A percentile compares a stretch with the other conserved stretches of the same genome.
Conservation (phyloP, 2,797 vertebrate species). For the Macropus fuliginosus region DNA sequence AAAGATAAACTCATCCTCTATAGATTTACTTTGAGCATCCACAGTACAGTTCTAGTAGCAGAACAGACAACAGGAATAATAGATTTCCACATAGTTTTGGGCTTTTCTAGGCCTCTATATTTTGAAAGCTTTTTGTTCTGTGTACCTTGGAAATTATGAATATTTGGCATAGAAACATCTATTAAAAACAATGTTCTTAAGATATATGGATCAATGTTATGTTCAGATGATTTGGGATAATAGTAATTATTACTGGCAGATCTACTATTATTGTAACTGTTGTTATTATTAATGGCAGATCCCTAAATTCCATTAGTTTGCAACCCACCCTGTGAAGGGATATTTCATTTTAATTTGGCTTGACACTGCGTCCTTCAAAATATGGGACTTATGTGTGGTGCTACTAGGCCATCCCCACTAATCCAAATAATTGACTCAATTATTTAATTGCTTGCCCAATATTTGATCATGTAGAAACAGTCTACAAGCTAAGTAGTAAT, state of each 20-base stretch:
- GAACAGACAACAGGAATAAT: background rate
- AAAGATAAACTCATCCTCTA: background rate
- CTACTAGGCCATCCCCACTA: background rate
- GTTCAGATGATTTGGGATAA: background rate
- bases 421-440: background rate
- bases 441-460: background rate
- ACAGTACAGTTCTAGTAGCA: background rate
- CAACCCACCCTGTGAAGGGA: background rate
- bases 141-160: background rate
- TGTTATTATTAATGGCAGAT: background rate
- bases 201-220: background rate
- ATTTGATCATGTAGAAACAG: background rate
- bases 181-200: background rate
- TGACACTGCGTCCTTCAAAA: background rate
- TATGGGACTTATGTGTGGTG: background rate
- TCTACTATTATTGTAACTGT: background rate
- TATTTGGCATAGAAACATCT: background rate
- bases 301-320: background rate
- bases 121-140: background rate
- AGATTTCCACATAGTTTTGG: background rate
- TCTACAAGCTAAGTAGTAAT: background rate
- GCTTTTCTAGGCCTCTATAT: background rate
- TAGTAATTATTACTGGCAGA: background rate
- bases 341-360: background rate
- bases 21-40: background rate